Evolutionary conservation across 2,888 invertebrate species (phyloP), one percentile per base, ranked within the genome.

Genomic region (Linyphia triangularis): DNA sequence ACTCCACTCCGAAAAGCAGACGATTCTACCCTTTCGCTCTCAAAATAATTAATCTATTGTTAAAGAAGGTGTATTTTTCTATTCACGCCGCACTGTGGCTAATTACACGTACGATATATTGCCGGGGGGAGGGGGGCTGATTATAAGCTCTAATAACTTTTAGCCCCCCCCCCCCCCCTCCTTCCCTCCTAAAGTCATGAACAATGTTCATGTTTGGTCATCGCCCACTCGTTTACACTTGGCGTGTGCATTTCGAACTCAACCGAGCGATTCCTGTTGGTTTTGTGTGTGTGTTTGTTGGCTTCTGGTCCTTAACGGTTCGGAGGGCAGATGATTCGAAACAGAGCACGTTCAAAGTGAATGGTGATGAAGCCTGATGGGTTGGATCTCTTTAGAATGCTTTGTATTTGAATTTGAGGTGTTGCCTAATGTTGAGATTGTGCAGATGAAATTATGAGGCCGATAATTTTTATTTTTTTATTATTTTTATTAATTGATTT

Each of bases 1-100:
- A 51, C 51, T 51, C 51, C n/a, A 13, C 13, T 51, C 51, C 51
- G n/a, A 51, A 13, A 51, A 51, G 16, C 51, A 51, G n/a, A 51
- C 51, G 51, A 51, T 51, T 51, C n/a, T 51, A 51, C 51, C 70
- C 70, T 70, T 70, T 70, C 70, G 67, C 67, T 33, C 22, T 33
- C 22, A 67, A 37, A 82, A 82, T 70, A 82, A 82, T 82, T 82
- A 82, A 82, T 82, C 81, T 82, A 82, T 82, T 82, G 81, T 82
- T 70, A 82, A 70, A 30, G 51, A 24, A 59, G 16, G 51, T 13
- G 51, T 51, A 16, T 26, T 61, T 24, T 70, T 82, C 70, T 57
- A 61, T 82, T 70, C 81, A 82, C 81, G 70, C 61, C 43, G 30
- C 37, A 26, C 22, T 40, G 61, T 70, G 22, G 59, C 33, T 82